Percentiles rank a stretch among this genome's conserved stretches.
phyloP scores from a whole-genome alignment of 2,888 invertebrate genomes.

The Tenthredo scrophulariae region DNA sequence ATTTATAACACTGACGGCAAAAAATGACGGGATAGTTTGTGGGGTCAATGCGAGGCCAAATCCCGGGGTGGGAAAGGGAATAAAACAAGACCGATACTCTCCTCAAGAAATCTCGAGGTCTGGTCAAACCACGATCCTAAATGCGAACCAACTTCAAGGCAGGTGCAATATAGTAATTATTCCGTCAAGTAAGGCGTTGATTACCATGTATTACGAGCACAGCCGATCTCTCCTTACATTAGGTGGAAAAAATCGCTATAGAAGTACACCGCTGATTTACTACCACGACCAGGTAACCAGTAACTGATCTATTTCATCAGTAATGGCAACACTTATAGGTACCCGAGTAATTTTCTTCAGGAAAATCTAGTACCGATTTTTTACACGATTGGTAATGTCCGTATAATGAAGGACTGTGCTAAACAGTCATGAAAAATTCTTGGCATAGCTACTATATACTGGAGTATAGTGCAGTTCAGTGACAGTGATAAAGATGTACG shows the following conservation, averaged over 20 bases:
- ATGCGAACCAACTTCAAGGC: background rate
- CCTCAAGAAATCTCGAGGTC: background rate
- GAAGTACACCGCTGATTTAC: background rate
- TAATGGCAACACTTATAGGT: background rate
- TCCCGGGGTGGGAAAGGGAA: background rate
- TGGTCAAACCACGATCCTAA: background rate
- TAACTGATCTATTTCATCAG: background rate
- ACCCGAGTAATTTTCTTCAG: background rate
- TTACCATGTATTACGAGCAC: constrained; percentile 63
- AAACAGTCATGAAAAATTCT: background rate
- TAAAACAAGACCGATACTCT: background rate
- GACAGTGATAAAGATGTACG: constrained; percentile 32
- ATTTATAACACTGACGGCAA: constrained; percentile 34
- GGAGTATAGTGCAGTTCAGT: background rate
- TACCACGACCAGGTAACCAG: no score
- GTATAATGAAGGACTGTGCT: background rate
- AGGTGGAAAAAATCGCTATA: background rate
- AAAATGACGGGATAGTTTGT: constrained; percentile 17
- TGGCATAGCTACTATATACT: background rate
- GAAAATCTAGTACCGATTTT: background rate
- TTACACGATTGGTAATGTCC: background rate
- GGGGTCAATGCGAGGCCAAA: constrained; percentile 12
- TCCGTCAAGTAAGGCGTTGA: constrained; percentile 71
- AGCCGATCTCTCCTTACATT: background rate
- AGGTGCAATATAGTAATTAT: constrained; percentile 71